Base-by-base conservation (phyloP, 2,888 invertebrate species). In the Mayetiola destructor region DNA sequence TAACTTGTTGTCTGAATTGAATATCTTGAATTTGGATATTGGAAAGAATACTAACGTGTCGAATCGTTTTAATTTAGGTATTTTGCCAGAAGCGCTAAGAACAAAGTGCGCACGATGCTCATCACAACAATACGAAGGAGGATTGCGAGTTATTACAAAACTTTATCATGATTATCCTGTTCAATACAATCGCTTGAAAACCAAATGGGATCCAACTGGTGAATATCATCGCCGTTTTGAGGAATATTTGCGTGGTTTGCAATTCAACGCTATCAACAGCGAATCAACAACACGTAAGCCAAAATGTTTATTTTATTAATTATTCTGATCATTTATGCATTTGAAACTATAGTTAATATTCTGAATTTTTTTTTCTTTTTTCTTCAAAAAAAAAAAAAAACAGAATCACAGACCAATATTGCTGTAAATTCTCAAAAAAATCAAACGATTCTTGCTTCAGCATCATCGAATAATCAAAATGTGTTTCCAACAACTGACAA, bases 181-280 rank as follows among this genome's bases (percentile, higher is more conserved):
- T 1, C 84, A 85, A 62, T 86, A 85, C 83, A 76, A 79, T 12
- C 77, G 80, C 64, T 73, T 86, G 29, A 66, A 78, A 8, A 73
- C 75, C 18, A 80, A 80, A 62, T 86, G 82, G 75, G 87, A 87
- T 67, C 84, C 85, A 3, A 77, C 80, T 12, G 85, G 85, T 1
- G 78, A 80, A 59, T 78, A 77, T 67, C 74, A 76, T 66, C 75
- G 73, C 61, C 73, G 75, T 37, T 79, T 72, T 58, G 75, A 76
- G 56, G 65, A 68, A 56, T 66, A 65, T 57, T 57, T 65, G 6
- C 61, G 63, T 6, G 64, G 64, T 54, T 62, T 63, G 55, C 64
- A 63, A 30, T 65, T 65, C 57, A 65, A 65, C 58, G 37, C 59
- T 0, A 65, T 65, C 36, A 62, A 59, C 16, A 60, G 48, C 37